Conservation (phyloP, 2,797 vertebrate species). For the Streptopelia turtur region DNA sequence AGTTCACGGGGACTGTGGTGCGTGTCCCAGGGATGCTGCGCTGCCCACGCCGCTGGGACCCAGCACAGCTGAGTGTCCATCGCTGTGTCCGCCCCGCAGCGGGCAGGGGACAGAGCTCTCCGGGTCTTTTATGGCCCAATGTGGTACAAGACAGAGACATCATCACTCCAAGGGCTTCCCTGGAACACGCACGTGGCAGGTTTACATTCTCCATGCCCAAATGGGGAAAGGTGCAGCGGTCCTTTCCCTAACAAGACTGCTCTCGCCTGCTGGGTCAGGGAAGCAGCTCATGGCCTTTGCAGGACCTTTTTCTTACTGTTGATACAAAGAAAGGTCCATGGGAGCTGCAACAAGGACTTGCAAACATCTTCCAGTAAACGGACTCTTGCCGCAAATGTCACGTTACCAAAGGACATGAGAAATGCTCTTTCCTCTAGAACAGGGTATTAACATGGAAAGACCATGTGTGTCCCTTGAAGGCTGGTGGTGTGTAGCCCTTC, state of each 20-base stretch:
- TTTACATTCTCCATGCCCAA: not conserved
- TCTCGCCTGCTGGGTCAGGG: not conserved
- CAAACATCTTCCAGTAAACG: not conserved
- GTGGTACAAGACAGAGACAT: not conserved
- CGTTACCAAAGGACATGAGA: not conserved
- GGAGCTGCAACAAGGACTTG: not conserved
- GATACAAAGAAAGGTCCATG: not conserved
- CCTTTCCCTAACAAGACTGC: not conserved
- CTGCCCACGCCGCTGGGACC: not conserved
- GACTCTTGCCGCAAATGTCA: not conserved
- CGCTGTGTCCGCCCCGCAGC: too few species aligned
- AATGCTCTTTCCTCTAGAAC: not conserved
- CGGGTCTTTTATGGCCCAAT: not conserved
- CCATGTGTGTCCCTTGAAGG: accelerated
- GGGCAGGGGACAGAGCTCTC: not conserved
- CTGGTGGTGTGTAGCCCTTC: not conserved
- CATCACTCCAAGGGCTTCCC: accelerated
- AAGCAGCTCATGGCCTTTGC: not conserved
- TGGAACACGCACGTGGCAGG: accelerated
- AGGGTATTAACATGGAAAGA: not conserved
- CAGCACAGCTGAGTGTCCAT: not conserved
- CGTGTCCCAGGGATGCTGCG: not conserved
- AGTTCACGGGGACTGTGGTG: not conserved
- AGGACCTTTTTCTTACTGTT: not conserved
- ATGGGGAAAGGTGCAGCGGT: accelerated